Percentiles rank a stretch among this genome's conserved stretches.
These are phyloP conservation scores for Anodontia alba DNA, from an alignment of 2,888 invertebrate genomes.

Conservation along the genomic window DNA sequence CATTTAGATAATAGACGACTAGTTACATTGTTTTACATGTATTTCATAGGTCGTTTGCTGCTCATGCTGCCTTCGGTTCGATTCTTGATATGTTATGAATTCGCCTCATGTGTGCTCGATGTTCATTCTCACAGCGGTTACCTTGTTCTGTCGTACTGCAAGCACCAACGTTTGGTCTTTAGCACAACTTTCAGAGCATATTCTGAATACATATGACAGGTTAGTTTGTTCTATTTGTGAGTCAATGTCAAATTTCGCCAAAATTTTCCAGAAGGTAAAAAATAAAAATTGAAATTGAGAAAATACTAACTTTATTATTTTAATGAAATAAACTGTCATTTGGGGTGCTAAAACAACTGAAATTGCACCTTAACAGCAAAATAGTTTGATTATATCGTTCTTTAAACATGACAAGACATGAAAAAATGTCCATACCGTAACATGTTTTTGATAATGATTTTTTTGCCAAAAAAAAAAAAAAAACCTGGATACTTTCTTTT, in stretches of 20 bases:
- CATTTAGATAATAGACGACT: too few species aligned
- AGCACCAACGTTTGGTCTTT: too few species aligned
- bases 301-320: neutral
- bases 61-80: too few species aligned
- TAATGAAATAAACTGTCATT: neutral
- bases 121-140: too few species aligned
- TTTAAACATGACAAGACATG: neutral
- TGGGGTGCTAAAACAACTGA: neutral
- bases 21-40: too few species aligned
- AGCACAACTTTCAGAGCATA: too few species aligned
- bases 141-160: too few species aligned
- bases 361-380: neutral
- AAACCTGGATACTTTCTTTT: neutral
- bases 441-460: neutral
- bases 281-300: neutral
- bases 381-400: neutral
- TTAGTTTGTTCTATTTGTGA: too few species aligned
- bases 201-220: too few species aligned
- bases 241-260: constrained; percentile 2
- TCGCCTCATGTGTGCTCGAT: too few species aligned
- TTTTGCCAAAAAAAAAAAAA: neutral
- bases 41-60: too few species aligned
- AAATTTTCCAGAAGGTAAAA: neutral
- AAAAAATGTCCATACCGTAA: constrained; percentile 2
- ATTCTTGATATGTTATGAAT: too few species aligned